Conservation (phyloP, 2,888 invertebrate genomes). For the Geophilus truncorum region DNA sequence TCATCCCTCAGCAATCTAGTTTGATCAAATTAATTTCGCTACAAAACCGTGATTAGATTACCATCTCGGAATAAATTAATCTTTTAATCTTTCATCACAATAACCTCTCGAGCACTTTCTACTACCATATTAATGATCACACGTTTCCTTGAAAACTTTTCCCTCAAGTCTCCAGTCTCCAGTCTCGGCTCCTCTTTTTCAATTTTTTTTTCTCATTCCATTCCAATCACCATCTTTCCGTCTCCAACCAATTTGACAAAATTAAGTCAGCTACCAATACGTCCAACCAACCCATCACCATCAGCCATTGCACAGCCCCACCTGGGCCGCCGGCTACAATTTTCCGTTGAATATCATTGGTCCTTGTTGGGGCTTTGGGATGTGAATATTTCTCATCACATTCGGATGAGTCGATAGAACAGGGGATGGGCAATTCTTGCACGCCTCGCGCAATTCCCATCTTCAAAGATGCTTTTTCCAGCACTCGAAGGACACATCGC, state of each 20-base stretch:
- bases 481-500: slow-evolving; percentile 2
- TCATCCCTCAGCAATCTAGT: neutral
- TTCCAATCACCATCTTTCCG: slow-evolving; percentile 11
- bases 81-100: neutral
- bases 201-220: neutral
- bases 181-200: neutral
- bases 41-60: neutral
- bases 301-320: neutral
- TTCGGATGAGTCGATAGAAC: slow-evolving; percentile 16
- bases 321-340: neutral
- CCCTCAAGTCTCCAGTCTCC: neutral
- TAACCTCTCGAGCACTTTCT: neutral
- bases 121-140: neutral
- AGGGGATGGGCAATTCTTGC: slow-evolving; percentile 16
- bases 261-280: slow-evolving; percentile 7
- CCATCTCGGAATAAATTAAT: neutral
- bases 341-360: slow-evolving; percentile 16
- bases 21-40: neutral
- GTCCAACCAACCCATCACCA: neutral
- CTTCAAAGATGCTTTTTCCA: neutral
- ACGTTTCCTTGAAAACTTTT: neutral
- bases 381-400: slow-evolving; percentile 16
- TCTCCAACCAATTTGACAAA: slow-evolving; percentile 16
- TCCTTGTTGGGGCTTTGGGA: slow-evolving; percentile 16
- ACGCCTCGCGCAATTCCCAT: slow-evolving; percentile 20